Evolutionary conservation across 2,888 invertebrate genomes (phyloP), one percentile per base, ranked within the genome.

Genomic region (Ectropis crepuscularia): DNA sequence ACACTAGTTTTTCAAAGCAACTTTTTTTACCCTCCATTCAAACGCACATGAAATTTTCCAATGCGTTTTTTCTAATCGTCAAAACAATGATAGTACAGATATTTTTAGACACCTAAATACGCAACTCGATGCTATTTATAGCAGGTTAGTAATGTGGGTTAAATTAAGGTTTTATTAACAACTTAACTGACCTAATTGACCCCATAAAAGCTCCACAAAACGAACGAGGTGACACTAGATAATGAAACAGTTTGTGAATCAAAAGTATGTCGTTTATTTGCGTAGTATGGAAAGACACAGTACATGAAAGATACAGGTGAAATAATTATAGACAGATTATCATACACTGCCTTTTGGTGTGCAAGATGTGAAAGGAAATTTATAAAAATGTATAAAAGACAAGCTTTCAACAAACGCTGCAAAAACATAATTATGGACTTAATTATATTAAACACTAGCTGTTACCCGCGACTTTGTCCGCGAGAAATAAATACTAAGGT

Each of bases 141-240:
- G 38, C 12, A 39, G 8, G 43, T 46, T 57, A 38, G 11, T 48
- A 60, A 51, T 10, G 16, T n/a, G 2, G 7, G 5, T 54, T 53
- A 48, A 63, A 57, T 57, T 43, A 36, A 57, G 43, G 53, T 61
- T 37, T 9, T 59, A 43, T 42, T 37, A 46, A 43, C 58, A 49
- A 45, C 48, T 47, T 57, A 55, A 47, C 12, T 67, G 58, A 67
- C 67, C 63, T 49, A 53, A 60, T 67, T 66, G 65, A 39, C 63
- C 66, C 57, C 53, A 65, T 67, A 59, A 65, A 67, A 46, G 41
- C 10, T 54, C 45, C 48, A 62, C 53, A 61, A 58, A 58, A 62
- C 60, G 58, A 58, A 53, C 54, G 46, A 12, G 51, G 47, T 12
- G 55, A 58, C 58, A 64, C 61, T 57, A 49, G 60, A 16, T 61